Percentiles rank a stretch among this genome's conserved stretches.
Evolutionary conservation across 2,888 invertebrate genomes (phyloP).

Genomic region (Nomada hirtipes): DNA sequence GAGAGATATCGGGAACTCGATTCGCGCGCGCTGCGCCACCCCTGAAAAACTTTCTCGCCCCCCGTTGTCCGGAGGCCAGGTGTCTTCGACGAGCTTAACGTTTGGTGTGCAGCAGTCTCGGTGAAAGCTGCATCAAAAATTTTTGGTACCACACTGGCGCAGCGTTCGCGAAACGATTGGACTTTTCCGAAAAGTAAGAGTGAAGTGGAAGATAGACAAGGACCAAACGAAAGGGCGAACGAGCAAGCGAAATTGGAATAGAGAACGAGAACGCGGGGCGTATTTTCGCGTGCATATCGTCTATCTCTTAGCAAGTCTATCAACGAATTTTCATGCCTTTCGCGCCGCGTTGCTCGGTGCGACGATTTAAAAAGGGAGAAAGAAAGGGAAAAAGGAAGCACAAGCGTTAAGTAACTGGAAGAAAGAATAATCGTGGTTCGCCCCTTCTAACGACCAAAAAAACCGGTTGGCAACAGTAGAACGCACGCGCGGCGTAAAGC

Average conservation of each 20-base stretch:
- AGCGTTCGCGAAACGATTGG: slow-evolving; percentile 4
- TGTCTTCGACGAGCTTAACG: slow-evolving; percentile 1
- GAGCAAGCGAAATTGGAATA: not conserved
- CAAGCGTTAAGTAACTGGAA: not conserved
- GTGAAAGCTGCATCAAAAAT: not conserved
- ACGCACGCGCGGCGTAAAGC: slow-evolving; percentile 48
- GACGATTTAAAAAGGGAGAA: not conserved
- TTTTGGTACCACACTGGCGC: slow-evolving; percentile 9
- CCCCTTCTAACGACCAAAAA: slow-evolving; percentile 46
- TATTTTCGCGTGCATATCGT: not conserved
- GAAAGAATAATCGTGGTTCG: slow-evolving; percentile 2
- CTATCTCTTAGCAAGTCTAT: slow-evolving; percentile 57
- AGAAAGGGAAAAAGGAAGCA: not conserved
- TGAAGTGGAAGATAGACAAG: slow-evolving; percentile 14
- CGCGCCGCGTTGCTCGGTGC: slow-evolving; percentile 56
- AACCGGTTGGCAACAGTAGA: slow-evolving; percentile 48
- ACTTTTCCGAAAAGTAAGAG: not conserved
- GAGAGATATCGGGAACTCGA: too few species aligned
- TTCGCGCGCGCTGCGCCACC: not conserved
- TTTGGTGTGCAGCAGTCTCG: too few species aligned
- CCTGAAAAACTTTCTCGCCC: not conserved
- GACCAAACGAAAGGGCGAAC: slow-evolving; percentile 56
- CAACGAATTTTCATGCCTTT: slow-evolving; percentile 77
- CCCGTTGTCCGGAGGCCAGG: not conserved
- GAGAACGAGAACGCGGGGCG: not conserved